phyloP scores from a whole-genome alignment of 1,140 invertebrate genomes.

The Papilio polyxenes region DNA sequence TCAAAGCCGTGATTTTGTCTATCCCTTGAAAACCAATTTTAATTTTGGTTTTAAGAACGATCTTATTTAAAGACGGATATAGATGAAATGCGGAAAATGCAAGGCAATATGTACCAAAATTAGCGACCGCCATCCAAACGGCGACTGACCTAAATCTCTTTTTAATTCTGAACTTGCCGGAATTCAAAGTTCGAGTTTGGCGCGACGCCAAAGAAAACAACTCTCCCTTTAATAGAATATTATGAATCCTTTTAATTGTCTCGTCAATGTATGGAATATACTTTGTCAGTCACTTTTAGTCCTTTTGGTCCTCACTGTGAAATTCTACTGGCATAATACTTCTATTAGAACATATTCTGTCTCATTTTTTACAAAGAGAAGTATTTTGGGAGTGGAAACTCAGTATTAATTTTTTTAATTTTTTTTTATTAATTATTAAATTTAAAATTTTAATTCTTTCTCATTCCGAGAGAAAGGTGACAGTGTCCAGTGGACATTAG shows the following conservation, averaged over 20 bases:
- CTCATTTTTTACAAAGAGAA: too few relatives aligned
- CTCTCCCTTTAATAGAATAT: slow-evolving; percentile 23
- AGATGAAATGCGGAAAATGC: slow-evolving; percentile 7
- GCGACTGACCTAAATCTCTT: slow-evolving; percentile 23
- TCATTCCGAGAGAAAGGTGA: too few relatives aligned
- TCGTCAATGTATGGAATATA: neutral
- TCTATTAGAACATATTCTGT: too few relatives aligned
- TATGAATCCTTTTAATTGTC: slow-evolving; percentile 13
- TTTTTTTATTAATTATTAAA: too few relatives aligned
- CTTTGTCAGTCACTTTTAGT: too few relatives aligned
- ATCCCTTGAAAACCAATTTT: too few relatives aligned
- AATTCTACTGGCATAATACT: too few relatives aligned
- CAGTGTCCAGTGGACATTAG: too few relatives aligned
- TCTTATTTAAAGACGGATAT: neutral
- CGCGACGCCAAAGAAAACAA: slow-evolving; percentile 22
- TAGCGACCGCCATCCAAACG: slow-evolving; percentile 22
- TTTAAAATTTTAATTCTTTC: neutral
- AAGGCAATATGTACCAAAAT: slow-evolving; percentile 25
- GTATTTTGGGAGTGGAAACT: neutral
- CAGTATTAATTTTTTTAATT: too few relatives aligned
- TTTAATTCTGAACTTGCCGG: slow-evolving; percentile 21
- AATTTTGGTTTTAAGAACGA: neutral
- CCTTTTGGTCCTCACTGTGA: too few relatives aligned
- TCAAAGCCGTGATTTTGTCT: too few relatives aligned
- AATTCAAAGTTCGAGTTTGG: slow-evolving; percentile 9